These are phyloP conservation scores for Antechinus stuartii DNA, from an alignment of 2,113 vertebrate species.

Conservation along the genomic window DNA sequence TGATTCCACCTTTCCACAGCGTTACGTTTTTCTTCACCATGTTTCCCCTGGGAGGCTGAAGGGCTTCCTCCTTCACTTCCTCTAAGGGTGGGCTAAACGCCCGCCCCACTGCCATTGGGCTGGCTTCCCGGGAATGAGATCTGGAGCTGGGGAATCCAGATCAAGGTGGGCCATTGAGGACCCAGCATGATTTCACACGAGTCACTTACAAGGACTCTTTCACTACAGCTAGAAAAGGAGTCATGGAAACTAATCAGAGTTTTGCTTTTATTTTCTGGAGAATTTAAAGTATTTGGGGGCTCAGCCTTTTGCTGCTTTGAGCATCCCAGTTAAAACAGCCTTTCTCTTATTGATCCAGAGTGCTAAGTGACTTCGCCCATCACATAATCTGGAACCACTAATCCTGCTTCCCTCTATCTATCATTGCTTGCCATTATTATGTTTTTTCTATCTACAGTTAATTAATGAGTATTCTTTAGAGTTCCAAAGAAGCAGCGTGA, in stretches of 20 bases:
- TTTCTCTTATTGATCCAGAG: background rate
- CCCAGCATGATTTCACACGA: background rate
- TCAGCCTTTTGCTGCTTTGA: background rate
- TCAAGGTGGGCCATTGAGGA: background rate
- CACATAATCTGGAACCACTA: background rate
- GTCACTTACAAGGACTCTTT: background rate
- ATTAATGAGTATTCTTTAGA: background rate
- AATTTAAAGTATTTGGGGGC: background rate
- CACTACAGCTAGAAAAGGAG: background rate
- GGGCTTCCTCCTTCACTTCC: background rate
- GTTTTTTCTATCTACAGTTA: background rate
- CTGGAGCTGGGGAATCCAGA: background rate
- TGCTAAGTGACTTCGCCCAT: background rate
- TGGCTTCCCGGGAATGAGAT: background rate
- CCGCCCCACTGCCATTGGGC: background rate
- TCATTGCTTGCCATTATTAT: background rate
- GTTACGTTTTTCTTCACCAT: slow-evolving; percentile 74
- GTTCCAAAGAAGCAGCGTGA: background rate
- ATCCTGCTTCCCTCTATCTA: background rate
- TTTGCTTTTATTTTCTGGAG: background rate
- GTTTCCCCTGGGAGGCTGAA: slow-evolving; percentile 8
- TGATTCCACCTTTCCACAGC: slow-evolving; percentile 77
- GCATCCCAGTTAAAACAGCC: background rate
- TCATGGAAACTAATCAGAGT: background rate
- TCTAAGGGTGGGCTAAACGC: background rate